Percentiles rank a stretch among this genome's conserved stretches.
These are phyloP conservation scores for Cirrhinus mrigala DNA, from an alignment of 2,797 vertebrate genomes.

Conservation along the genomic window DNA sequence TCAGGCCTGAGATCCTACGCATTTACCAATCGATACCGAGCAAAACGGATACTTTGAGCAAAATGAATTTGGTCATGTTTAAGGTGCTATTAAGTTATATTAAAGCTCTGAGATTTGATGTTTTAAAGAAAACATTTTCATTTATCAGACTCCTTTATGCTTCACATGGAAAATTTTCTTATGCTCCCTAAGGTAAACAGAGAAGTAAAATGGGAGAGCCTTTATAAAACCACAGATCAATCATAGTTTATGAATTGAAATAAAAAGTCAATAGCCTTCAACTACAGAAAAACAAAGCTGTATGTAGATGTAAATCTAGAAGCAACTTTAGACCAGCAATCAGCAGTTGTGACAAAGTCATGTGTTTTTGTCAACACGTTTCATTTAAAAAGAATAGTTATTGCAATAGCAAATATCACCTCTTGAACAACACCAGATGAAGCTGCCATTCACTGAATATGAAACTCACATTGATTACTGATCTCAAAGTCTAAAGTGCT, in stretches of 20 bases:
- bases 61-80: constrained; percentile 61
- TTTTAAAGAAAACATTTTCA: constrained; percentile 57
- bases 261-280: background rate
- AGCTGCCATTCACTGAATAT: constrained; percentile 35
- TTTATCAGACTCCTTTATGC: constrained; percentile 57
- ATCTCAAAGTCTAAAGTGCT: background rate
- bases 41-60: constrained; percentile 58
- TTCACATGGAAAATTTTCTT: constrained; percentile 35
- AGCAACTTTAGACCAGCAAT: background rate
- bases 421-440: constrained; percentile 5
- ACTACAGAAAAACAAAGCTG: background rate
- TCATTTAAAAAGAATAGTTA: constrained; percentile 9
- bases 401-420: constrained; percentile 42
- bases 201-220: background rate
- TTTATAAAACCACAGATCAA: constrained; percentile 16
- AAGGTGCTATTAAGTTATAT: constrained; percentile 66
- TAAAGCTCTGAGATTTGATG: constrained; percentile 60
- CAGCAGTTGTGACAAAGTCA: background rate
- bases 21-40: constrained; percentile 64
- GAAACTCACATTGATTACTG: constrained; percentile 1
- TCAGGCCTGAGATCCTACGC: constrained; percentile 62
- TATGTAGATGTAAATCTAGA: background rate
- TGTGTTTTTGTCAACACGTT: constrained; percentile 16
- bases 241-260: constrained; percentile 17
- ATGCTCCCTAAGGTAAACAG: background rate